These are phyloP conservation scores for Raphicerus campestris DNA, from an alignment of 2,113 vertebrate genomes.

Conservation along the genomic window DNA sequence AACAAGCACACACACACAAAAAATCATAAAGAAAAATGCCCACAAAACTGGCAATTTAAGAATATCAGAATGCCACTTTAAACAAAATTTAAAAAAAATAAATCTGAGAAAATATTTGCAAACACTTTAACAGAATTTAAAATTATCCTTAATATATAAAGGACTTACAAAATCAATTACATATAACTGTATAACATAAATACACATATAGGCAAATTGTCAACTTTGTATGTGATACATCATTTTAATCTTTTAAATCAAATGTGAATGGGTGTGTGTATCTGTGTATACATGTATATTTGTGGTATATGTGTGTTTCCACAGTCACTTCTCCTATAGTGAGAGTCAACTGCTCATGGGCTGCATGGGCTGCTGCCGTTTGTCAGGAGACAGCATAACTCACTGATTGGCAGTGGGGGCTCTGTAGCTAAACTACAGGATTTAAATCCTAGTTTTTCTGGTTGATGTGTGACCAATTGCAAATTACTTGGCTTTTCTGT, in stretches of 20 bases:
- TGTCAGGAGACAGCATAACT: not conserved
- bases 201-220: not conserved
- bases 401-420: not conserved
- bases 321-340: not conserved
- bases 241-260: not conserved
- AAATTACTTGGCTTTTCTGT: not conserved
- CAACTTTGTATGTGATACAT: not conserved
- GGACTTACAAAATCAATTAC: not conserved
- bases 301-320: not conserved
- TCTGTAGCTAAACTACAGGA: not conserved
- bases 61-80: not conserved
- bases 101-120: not conserved
- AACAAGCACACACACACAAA: not conserved
- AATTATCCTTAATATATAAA: not conserved
- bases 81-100: not conserved
- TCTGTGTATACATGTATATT: not conserved
- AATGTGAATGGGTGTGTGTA: not conserved
- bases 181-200: not conserved
- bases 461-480: not conserved
- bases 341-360: not conserved
- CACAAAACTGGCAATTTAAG: not conserved
- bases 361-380: too few relatives aligned
- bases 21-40: not conserved
- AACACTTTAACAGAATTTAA: not conserved
- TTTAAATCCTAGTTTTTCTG: not conserved